Base-by-base conservation (phyloP, 1,140 invertebrate genomes). In the Coboldia fuscipes region DNA sequence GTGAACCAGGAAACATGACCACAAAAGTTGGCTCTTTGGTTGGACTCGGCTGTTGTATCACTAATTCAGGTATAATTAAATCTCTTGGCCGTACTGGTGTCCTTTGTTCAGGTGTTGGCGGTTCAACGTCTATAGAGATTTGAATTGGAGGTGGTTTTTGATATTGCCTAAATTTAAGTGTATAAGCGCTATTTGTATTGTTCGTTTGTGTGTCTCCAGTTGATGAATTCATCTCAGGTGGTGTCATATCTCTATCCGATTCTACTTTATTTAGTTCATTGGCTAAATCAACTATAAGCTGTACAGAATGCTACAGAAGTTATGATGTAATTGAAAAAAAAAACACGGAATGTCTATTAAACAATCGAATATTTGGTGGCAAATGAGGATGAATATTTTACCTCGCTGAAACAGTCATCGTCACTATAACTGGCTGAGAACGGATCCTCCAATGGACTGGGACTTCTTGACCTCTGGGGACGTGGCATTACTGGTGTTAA, bases 401-500 rank as follows among this genome's bases (percentile, higher is more conserved):
- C n/a, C n/a, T n/a, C n/a, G n/a, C n/a, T n/a, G n/a, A n/a, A n/a
- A n/a, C n/a, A n/a, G 30, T 51, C 53, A 21, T 43, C 39, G 33
- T 49, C 47, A 33, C 48, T 52, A 32, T 37, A 43, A 30, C 46
- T 47, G n/a, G 46, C 39, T 1, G 49, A 54, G 23, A 54, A 44
- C 32, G 37, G 36, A 35, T 39, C 39, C 14, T 46, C 43, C 28
- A 39, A 36, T 23, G 38, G 40, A 33, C 37, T 42, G 12, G 37
- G 39, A 8, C 37, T 38, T 19, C 42, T 37, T 10, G 27, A 13
- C 21, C 30, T n/a, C 19, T 44, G 40, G 16, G 37, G 40, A 37
- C 62, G 41, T 12, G 54, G 50, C 58, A 66, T 61, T n/a, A 73
- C 51, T 2, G 74, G 74, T 2, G 73, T 75, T 6, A 73, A 61